These are phyloP conservation scores for Abrostola tripartita DNA, from an alignment of 2,888 invertebrate genomes.

Conservation along the genomic window DNA sequence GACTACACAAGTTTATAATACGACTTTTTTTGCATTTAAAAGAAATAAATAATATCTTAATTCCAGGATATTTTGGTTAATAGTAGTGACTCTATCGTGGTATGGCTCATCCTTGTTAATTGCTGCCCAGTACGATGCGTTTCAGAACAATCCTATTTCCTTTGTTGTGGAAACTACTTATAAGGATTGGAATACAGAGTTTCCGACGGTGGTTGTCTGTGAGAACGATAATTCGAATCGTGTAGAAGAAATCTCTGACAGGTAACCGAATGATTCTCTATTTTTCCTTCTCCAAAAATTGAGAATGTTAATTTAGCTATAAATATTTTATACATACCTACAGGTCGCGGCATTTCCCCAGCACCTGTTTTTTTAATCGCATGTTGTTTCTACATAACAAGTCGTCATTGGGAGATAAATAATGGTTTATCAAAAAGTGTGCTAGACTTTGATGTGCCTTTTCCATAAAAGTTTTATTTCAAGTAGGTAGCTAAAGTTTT, in stretches of 20 bases:
- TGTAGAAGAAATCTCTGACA: conserved; percentile 90
- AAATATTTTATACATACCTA: too few species aligned
- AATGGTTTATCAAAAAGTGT: too few species aligned
- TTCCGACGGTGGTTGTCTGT: conserved; percentile 92
- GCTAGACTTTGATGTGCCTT: too few species aligned
- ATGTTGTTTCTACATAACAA: too few species aligned
- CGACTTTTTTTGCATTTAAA: too few species aligned
- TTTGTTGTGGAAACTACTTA: conserved; percentile 94
- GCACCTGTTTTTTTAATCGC: too few species aligned
- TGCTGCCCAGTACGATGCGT: conserved; percentile 89
- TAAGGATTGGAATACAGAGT: conserved; percentile 92
- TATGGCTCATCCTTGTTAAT: conserved; percentile 89
- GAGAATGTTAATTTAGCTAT: too few species aligned
- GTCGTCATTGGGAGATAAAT: too few species aligned
- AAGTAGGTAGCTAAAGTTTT: too few species aligned
- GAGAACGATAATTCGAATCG: conserved; percentile 91
- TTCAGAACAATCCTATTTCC: conserved; percentile 92
- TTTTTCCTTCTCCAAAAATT: conserved; percentile 64
- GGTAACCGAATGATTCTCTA: conserved; percentile 77
- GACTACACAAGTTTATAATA: too few species aligned
- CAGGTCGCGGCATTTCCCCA: too few species aligned
- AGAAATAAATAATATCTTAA: not conserved
- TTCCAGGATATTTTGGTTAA: conserved; percentile 90
- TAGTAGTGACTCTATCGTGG: conserved; percentile 89
- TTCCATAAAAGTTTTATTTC: too few species aligned